Evolutionary conservation across 2,888 invertebrate genomes (phyloP).

Genomic region (Tyria jacobaeae): DNA sequence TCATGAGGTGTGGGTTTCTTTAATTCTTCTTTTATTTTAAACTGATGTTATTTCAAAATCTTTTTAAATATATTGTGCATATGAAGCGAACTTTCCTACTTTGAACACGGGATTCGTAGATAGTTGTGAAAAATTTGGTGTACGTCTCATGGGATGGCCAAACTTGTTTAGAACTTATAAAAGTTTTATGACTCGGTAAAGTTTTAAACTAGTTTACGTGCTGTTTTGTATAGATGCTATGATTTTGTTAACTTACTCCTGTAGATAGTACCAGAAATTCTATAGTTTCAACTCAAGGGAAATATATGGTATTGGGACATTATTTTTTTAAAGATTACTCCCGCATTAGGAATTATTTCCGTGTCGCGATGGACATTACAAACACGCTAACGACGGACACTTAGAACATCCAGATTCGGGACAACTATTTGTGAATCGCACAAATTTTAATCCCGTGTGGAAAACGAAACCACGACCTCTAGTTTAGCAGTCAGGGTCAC

Average conservation of each 20-base stretch:
- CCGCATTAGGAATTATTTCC: no score
- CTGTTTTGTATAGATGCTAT: not conserved
- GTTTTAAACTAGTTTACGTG: conserved; percentile 12
- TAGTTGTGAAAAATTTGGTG: not conserved
- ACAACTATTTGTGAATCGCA: no score
- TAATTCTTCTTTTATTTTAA: not conserved
- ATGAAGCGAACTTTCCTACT: not conserved
- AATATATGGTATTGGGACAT: not conserved
- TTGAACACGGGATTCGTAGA: not conserved
- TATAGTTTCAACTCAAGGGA: not conserved
- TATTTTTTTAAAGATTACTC: no score
- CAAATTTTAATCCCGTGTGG: no score
- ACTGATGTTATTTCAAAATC: not conserved
- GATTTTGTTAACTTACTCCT: conserved; percentile 7
- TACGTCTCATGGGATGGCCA: not conserved
- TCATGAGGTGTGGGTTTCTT: no score
- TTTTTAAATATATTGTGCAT: not conserved
- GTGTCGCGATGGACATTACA: no score
- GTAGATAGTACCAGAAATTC: not conserved
- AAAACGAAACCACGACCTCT: no score
- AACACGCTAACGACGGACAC: no score
- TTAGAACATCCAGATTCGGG: no score
- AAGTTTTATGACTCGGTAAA: conserved; percentile 17
- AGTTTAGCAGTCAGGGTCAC: no score
- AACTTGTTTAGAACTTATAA: conserved; percentile 11